Evolutionary conservation across 1,140 invertebrate genomes (phyloP).

Genomic region (Nixonia krombeini): DNA sequence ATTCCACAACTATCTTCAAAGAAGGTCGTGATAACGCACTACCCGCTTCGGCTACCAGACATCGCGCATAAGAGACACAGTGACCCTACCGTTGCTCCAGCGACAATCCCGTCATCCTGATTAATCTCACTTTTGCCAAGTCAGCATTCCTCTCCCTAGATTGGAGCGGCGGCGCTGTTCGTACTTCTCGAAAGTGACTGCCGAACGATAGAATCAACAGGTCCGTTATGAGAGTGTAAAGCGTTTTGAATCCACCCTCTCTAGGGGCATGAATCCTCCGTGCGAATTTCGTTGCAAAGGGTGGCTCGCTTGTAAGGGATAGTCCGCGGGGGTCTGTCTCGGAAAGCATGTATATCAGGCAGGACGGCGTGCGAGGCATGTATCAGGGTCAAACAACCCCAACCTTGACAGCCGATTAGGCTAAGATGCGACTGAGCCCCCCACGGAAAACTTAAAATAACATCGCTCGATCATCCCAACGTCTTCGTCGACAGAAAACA

Average conservation of each 20-base stretch:
- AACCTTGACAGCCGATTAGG: conserved; percentile 68
- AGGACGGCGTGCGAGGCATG: conserved; percentile 28
- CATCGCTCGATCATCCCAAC: conserved; percentile 69
- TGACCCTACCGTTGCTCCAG: no score
- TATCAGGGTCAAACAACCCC: conserved; percentile 34
- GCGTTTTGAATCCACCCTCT: conserved; percentile 69
- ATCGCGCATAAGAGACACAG: no score
- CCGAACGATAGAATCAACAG: conserved; percentile 63
- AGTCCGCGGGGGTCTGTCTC: conserved; percentile 48
- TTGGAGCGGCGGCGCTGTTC: conserved; percentile 4
- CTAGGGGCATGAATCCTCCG: conserved; percentile 62
- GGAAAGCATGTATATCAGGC: conserved; percentile 16
- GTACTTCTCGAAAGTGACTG: conserved; percentile 6
- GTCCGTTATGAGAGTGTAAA: conserved; percentile 70
- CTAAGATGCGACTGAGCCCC: conserved; percentile 58
- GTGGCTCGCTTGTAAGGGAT: conserved; percentile 29
- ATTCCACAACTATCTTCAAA: no score
- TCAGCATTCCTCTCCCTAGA: conserved; percentile 2
- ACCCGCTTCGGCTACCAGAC: no score
- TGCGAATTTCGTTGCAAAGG: conserved; percentile 63
- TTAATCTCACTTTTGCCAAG: not conserved
- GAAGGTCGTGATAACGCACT: no score
- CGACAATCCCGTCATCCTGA: no score
- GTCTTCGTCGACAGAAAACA: conserved; percentile 63
- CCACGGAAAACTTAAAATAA: conserved; percentile 72